Percentiles rank a stretch among this genome's conserved stretches.
Conservation (phyloP, 2,888 invertebrate species). For the Cheilosia vernalis region DNA sequence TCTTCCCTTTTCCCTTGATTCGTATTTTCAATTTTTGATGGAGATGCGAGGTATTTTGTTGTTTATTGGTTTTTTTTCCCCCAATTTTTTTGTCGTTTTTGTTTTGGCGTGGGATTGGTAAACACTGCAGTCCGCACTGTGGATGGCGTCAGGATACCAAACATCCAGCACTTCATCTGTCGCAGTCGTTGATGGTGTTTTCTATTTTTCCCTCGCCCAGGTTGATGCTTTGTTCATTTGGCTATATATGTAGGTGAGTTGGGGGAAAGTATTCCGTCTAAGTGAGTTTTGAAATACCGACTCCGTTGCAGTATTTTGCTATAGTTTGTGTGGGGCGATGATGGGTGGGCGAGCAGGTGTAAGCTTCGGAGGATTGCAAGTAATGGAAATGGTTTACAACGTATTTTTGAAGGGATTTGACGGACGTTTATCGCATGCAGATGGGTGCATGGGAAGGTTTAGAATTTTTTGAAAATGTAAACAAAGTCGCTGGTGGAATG, state of each 20-base stretch:
- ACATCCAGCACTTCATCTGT: conserved; percentile 55
- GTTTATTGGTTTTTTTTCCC: conserved; percentile 33
- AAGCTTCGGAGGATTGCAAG: conserved; percentile 12
- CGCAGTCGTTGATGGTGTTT: conserved; percentile 21
- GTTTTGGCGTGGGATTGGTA: conserved; percentile 70
- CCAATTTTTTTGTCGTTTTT: conserved; percentile 14
- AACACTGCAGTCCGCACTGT: conserved; percentile 48
- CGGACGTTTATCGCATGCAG: background rate
- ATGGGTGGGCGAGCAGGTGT: conserved; percentile 37
- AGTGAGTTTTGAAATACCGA: conserved; percentile 45
- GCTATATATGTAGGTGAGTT: conserved; percentile 3
- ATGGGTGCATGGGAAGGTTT: too few relatives aligned
- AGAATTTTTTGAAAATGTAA: too few relatives aligned
- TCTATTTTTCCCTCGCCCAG: conserved; percentile 14
- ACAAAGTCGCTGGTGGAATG: too few relatives aligned
- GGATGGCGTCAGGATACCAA: conserved; percentile 56
- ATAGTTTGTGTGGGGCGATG: background rate
- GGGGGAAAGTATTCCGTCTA: conserved; percentile 24
- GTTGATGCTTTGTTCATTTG: conserved; percentile 29
- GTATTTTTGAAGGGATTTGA: background rate
- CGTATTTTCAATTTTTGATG: conserved; percentile 71
- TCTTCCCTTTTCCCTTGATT: conserved; percentile 17
- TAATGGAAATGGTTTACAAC: conserved; percentile 11
- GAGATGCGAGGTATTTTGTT: conserved; percentile 53
- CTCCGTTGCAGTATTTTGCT: conserved; percentile 21